Conservation (phyloP, 2,888 invertebrate species). For the Calliphora vomitoria region DNA sequence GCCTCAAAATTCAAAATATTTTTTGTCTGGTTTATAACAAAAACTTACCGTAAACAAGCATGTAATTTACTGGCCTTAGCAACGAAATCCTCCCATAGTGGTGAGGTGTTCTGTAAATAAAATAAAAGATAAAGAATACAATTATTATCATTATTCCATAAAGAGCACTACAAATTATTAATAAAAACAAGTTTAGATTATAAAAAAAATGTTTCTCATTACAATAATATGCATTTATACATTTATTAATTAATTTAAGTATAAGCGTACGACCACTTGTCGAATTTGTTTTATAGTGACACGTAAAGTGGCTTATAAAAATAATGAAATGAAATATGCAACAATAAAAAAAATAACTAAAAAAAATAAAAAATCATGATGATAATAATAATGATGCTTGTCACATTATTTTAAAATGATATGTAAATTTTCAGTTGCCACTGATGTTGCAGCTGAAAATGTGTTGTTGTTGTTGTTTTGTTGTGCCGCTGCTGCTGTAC, state of each 20-base stretch:
- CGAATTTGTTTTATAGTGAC: constrained; percentile 54
- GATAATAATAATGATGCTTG: constrained; percentile 65
- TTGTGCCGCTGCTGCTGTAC: constrained; percentile 34
- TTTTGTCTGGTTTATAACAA: background rate
- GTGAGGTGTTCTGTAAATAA: constrained; percentile 92
- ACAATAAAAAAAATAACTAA: constrained; percentile 14
- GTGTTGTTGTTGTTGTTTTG: background rate
- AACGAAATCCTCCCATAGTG: constrained; percentile 97
- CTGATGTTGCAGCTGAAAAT: constrained; percentile 45
- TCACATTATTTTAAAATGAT: constrained; percentile 63
- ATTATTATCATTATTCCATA: constrained; percentile 1
- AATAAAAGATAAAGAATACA: constrained; percentile 31
- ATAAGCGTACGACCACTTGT: constrained; percentile 35
- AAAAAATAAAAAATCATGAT: constrained; percentile 25
- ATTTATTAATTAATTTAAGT: constrained; percentile 32
- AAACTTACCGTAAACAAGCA: constrained; percentile 94
- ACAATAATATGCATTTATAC: background rate
- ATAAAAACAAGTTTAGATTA: background rate
- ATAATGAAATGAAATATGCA: constrained; percentile 37
- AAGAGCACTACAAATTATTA: background rate
- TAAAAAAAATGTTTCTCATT: too few relatives aligned
- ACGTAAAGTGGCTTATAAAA: constrained; percentile 62
- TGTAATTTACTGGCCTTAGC: constrained; percentile 97
- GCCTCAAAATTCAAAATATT: too few relatives aligned
- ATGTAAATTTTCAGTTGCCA: constrained; percentile 59